Evolutionary conservation across 2,797 vertebrate species (phyloP).

Genomic region (Sebastes variabilis): DNA sequence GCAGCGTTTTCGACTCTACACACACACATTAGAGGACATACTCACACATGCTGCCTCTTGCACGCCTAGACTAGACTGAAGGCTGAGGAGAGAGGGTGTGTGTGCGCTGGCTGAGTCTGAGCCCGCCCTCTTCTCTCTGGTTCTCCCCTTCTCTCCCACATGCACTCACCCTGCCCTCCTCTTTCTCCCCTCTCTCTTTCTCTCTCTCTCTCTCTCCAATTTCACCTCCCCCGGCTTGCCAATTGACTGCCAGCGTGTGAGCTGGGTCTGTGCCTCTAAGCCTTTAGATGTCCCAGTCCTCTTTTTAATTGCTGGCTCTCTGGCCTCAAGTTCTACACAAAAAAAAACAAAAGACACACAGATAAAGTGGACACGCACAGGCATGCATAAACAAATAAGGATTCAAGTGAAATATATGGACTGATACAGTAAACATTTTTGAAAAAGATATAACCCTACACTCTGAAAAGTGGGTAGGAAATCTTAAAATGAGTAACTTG

Average conservation of each 20-base stretch:
- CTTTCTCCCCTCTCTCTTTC: constrained; percentile 39
- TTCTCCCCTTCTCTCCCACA: constrained; percentile 47
- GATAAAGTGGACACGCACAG: constrained; percentile 23
- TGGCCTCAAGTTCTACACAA: constrained; percentile 51
- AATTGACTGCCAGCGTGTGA: constrained; percentile 77
- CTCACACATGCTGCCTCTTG: constrained; percentile 69
- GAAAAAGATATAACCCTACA: background rate
- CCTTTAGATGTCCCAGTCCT: constrained; percentile 70
- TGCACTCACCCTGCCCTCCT: constrained; percentile 43
- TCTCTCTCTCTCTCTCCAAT: constrained; percentile 61
- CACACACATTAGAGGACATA: constrained; percentile 39
- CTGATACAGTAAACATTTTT: background rate
- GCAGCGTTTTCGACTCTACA: constrained; percentile 35
- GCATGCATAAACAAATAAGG: background rate
- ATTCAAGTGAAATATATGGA: background rate
- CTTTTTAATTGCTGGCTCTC: constrained; percentile 76
- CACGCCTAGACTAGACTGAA: constrained; percentile 68
- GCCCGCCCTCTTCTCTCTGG: constrained; percentile 63
- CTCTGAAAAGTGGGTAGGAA: background rate
- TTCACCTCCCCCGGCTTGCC: constrained; percentile 73
- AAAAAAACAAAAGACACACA: constrained; percentile 53
- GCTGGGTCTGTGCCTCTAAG: constrained; percentile 74
- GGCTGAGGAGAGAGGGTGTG: constrained; percentile 63
- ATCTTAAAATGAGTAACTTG: background rate
- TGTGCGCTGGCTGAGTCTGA: constrained; percentile 48